Evolutionary conservation across 2,888 invertebrate species (phyloP).

Genomic region (Timema podura): DNA sequence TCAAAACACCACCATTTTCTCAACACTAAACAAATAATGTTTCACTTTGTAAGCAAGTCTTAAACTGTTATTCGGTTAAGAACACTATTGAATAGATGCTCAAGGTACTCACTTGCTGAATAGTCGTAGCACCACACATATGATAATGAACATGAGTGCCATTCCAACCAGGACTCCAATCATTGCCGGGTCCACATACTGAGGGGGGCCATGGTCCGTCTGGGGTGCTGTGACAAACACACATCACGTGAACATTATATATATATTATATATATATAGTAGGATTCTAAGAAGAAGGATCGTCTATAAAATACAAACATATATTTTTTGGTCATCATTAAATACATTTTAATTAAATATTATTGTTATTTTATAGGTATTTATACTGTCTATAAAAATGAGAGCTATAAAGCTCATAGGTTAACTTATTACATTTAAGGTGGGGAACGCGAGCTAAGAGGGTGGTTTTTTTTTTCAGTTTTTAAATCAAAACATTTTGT

Average conservation of each 20-base stretch:
- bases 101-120: constrained; percentile 74
- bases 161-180: constrained; percentile 84
- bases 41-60: background rate
- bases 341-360: background rate
- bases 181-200: constrained; percentile 83
- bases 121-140: constrained; percentile 84
- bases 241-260: background rate
- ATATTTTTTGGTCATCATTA: too few relatives aligned
- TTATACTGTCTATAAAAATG: background rate
- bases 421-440: too few relatives aligned
- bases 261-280: background rate
- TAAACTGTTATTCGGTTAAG: background rate
- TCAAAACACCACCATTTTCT: too few relatives aligned
- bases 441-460: too few relatives aligned
- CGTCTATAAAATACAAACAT: too few relatives aligned
- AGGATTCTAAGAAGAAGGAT: background rate
- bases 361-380: background rate
- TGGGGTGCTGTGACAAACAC: constrained; percentile 31
- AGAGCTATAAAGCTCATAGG: background rate
- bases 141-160: constrained; percentile 91
- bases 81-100: background rate
- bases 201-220: constrained; percentile 57
- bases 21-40: background rate
- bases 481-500: too few relatives aligned
- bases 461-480: too few relatives aligned